Conservation (phyloP, 2,888 invertebrate species). For the Eupithecia inturbata region DNA sequence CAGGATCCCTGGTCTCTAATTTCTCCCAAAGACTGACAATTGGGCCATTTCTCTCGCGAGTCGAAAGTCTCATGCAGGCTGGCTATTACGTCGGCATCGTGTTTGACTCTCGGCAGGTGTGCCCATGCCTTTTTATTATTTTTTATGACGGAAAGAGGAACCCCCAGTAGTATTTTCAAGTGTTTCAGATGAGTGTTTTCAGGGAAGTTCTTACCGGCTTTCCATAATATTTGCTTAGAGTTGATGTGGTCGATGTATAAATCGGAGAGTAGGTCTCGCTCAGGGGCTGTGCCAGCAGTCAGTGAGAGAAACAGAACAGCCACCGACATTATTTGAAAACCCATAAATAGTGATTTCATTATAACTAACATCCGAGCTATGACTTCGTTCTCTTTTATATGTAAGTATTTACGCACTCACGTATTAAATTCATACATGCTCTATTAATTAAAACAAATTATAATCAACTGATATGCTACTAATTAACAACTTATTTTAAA, state of each 20-base stretch:
- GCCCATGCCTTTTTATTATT: constrained; percentile 9
- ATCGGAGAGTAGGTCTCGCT: constrained; percentile 82
- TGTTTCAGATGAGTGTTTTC: constrained; percentile 67
- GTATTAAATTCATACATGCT: too few species aligned
- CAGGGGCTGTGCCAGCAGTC: background rate
- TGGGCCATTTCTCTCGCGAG: constrained; percentile 90
- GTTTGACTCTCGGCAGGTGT: constrained; percentile 65
- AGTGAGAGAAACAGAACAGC: background rate
- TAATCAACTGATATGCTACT: background rate
- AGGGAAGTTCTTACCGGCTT: constrained; percentile 89
- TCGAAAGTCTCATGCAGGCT: constrained; percentile 91
- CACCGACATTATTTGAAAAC: background rate
- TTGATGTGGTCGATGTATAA: constrained; percentile 88
- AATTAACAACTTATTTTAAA: background rate
- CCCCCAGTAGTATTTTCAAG: constrained; percentile 52
- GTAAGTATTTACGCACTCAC: background rate
- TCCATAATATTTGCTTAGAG: constrained; percentile 86
- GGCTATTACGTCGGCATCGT: constrained; percentile 65
- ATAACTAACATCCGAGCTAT: background rate
- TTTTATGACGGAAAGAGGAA: constrained; percentile 10
- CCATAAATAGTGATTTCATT: background rate
- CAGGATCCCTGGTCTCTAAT: constrained; percentile 94
- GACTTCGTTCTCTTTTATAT: background rate
- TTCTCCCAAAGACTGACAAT: constrained; percentile 93
- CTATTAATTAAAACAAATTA: background rate